Evolutionary conservation across 2,888 invertebrate genomes (phyloP).

Genomic region (Cenopis cana): DNA sequence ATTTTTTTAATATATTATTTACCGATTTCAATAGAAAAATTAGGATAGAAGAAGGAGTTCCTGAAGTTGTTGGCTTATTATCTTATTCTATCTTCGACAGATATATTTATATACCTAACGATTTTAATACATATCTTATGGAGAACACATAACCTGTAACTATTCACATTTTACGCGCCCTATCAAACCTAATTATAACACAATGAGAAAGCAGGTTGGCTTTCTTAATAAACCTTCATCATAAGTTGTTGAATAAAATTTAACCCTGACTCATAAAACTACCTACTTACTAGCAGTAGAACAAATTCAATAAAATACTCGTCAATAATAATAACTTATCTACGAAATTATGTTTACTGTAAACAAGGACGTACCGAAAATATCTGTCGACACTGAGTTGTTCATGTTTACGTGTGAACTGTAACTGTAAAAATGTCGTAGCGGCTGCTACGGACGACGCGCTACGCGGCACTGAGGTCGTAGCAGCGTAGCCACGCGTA

Average conservation of each 20-base stretch:
- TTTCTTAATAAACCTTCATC: neutral
- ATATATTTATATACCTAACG: too few species aligned
- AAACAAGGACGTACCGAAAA: conserved; percentile 26
- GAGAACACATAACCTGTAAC: neutral
- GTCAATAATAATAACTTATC: neutral
- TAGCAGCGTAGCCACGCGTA: conserved; percentile 21
- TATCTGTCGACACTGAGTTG: neutral
- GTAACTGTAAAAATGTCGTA: conserved; percentile 8
- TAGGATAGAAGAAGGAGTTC: neutral
- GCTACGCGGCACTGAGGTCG: conserved; percentile 41
- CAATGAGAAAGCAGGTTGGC: neutral
- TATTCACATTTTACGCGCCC: neutral
- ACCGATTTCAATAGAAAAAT: too few species aligned
- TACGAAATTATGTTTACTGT: neutral
- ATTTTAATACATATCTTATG: too few species aligned
- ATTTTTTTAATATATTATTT: too few species aligned
- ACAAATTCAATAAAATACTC: neutral
- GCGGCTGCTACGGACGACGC: conserved; percentile 38
- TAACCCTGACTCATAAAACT: neutral
- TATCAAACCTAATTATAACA: neutral
- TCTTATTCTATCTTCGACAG: too few species aligned
- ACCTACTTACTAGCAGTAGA: neutral
- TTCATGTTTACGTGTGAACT: conserved; percentile 18
- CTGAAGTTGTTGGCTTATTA: too few species aligned
- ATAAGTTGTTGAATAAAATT: too few species aligned